phyloP scores from a whole-genome alignment of 2,113 vertebrate genomes.

The Solea solea region DNA sequence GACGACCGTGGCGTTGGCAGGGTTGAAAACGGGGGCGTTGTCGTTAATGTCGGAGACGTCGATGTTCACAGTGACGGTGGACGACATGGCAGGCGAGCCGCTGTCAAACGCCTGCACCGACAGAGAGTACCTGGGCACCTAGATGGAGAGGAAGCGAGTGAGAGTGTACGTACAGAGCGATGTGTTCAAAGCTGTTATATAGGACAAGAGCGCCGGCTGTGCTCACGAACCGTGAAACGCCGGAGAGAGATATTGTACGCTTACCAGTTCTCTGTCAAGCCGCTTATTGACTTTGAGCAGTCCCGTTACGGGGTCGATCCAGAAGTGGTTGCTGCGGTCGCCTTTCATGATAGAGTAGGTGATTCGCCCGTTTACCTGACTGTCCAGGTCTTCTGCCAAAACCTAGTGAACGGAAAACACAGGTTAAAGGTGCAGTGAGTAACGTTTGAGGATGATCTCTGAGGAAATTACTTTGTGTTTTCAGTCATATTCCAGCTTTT shows the following conservation, averaged over 20 bases:
- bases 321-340: slow-evolving; percentile 91
- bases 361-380: slow-evolving; percentile 91
- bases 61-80: slow-evolving; percentile 91
- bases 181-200: too few species aligned
- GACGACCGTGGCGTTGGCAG: slow-evolving; percentile 89
- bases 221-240: slow-evolving; percentile 57
- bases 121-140: slow-evolving; percentile 94
- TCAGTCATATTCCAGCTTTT: too few species aligned
- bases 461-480: too few species aligned
- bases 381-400: slow-evolving; percentile 93
- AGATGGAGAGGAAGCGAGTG: slow-evolving; percentile 2
- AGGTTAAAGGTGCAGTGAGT: background rate
- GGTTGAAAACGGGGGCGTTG: slow-evolving; percentile 91
- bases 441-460: too few species aligned
- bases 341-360: slow-evolving; percentile 92
- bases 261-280: slow-evolving; percentile 94
- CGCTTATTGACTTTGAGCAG: slow-evolving; percentile 94
- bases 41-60: slow-evolving; percentile 96
- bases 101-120: slow-evolving; percentile 92
- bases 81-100: slow-evolving; percentile 90
- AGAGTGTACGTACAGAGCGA: background rate
- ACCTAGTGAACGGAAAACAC: slow-evolving; percentile 76
- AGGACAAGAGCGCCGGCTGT: background rate
- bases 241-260: slow-evolving; percentile 54
- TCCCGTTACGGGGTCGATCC: slow-evolving; percentile 89